These are phyloP conservation scores for Nephrotoma guestfalica DNA, from an alignment of 2,888 invertebrate species.

Conservation along the genomic window DNA sequence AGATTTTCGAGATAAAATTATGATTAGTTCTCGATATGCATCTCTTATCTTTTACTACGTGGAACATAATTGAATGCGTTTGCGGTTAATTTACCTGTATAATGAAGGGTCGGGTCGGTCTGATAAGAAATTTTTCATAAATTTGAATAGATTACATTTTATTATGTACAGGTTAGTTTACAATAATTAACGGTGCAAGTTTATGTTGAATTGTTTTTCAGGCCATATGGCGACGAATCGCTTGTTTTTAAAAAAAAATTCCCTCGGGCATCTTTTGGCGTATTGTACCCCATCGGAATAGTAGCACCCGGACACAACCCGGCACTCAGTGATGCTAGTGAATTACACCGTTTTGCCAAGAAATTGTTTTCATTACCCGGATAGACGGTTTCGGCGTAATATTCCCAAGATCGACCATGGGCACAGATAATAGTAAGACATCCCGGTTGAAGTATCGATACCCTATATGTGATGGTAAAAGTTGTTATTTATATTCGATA, in stretches of 20 bases:
- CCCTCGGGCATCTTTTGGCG: conserved; percentile 5
- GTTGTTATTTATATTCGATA: neutral
- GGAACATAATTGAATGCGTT: neutral
- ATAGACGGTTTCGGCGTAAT: conserved; percentile 13
- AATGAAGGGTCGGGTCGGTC: neutral
- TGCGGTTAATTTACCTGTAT: neutral
- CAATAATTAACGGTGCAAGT: neutral
- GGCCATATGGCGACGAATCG: conserved; percentile 6
- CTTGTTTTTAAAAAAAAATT: conserved; percentile 10
- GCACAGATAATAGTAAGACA: conserved; percentile 12
- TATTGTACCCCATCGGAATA: conserved; percentile 9
- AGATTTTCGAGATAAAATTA: neutral
- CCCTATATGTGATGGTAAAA: neutral
- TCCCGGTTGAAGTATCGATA: conserved; percentile 8
- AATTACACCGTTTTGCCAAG: neutral
- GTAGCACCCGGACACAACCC: neutral
- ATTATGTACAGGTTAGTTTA: neutral
- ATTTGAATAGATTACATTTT: too few relatives aligned
- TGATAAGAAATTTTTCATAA: too few relatives aligned
- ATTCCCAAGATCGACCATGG: conserved; percentile 11
- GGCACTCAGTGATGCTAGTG: too few relatives aligned
- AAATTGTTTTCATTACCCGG: conserved; percentile 8
- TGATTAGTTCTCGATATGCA: neutral
- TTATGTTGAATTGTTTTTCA: neutral
- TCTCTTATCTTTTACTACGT: neutral